phyloP scores from a whole-genome alignment of 1,140 invertebrate species.

The fruit fly (Drosophila melanogaster) region DNA sequence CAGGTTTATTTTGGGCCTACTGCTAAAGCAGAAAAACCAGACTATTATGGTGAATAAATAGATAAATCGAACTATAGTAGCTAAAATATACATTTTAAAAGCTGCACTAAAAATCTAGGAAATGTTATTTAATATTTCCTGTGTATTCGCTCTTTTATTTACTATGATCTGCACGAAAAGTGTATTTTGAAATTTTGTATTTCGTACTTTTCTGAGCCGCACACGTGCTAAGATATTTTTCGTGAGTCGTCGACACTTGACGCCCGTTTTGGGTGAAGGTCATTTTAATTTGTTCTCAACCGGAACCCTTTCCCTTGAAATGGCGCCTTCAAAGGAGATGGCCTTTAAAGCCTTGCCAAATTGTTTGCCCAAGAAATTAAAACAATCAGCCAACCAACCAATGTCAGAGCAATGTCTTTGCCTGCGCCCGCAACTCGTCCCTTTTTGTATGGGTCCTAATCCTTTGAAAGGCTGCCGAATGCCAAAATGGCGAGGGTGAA shows the following conservation, averaged over 20 bases:
- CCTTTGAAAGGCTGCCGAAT: conserved; percentile 42
- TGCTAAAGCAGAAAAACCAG: too few species aligned
- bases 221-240: conserved; percentile 68
- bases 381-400: conserved; percentile 41
- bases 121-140: too few species aligned
- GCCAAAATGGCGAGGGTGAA: conserved; percentile 9
- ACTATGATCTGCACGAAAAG: background rate
- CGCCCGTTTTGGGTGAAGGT: conserved; percentile 67
- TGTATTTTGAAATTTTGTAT: conserved; percentile 36
- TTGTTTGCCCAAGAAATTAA: conserved; percentile 52
- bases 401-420: conserved; percentile 37
- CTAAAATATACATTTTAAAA: too few species aligned
- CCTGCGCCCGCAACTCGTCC: background rate
- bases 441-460: conserved; percentile 9
- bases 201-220: conserved; percentile 50
- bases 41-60: too few species aligned
- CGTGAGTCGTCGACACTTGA: conserved; percentile 57
- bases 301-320: conserved; percentile 19
- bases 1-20: too few species aligned
- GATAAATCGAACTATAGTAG: too few species aligned
- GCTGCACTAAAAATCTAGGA: too few species aligned
- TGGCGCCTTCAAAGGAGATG: conserved; percentile 28
- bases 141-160: too few species aligned
- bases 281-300: conserved; percentile 59
- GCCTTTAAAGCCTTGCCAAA: conserved; percentile 47